A percentile compares a stretch with the other conserved stretches of the same genome.
Evolutionary conservation across 2,113 vertebrate species (phyloP).

Genomic region (Callocephalon fimbriatum): DNA sequence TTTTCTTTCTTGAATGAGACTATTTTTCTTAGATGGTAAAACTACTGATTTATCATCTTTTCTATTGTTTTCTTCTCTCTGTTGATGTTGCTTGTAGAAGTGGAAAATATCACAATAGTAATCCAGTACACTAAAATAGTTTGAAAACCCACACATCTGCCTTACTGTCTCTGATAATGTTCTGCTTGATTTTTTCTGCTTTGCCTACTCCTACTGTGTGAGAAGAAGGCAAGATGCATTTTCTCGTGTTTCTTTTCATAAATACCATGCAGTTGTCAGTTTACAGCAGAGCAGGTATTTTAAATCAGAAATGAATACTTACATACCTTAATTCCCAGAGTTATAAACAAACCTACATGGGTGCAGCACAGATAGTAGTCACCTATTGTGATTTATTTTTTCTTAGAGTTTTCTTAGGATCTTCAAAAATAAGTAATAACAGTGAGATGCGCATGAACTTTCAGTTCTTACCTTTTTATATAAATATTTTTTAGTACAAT

Average conservation of each 20-base stretch:
- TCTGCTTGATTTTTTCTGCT: background rate
- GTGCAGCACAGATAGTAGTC: background rate
- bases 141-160: background rate
- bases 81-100: background rate
- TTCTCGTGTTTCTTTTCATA: background rate
- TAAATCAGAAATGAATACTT: background rate
- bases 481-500: background rate
- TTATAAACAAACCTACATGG: background rate
- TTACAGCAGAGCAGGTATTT: background rate
- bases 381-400: background rate
- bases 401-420: background rate
- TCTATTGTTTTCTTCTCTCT: background rate
- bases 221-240: background rate
- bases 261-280: background rate
- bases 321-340: background rate
- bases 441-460: background rate
- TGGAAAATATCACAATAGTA: background rate
- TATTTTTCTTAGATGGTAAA: constrained; percentile 9
- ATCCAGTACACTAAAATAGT: background rate
- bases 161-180: background rate
- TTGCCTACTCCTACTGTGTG: background rate
- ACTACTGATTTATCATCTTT: constrained; percentile 3
- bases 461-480: background rate
- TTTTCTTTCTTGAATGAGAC: background rate
- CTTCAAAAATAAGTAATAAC: background rate